Percentiles rank a stretch among this genome's conserved stretches.
These are phyloP conservation scores for Nomada ferruginata DNA, from an alignment of 2,888 invertebrate species.

Conservation along the genomic window DNA sequence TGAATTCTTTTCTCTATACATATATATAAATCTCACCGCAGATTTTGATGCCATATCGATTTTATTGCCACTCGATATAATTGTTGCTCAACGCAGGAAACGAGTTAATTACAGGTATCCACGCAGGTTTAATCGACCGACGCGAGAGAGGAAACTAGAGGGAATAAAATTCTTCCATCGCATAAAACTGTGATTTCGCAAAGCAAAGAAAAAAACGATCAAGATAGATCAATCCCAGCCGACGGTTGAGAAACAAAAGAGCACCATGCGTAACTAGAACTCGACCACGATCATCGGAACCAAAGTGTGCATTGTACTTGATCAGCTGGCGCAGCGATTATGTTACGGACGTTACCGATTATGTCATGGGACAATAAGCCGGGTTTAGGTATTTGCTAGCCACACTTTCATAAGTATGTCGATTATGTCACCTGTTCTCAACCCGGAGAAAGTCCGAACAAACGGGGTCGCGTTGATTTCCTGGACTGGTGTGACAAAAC, in stretches of 20 bases:
- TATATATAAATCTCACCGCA: neutral
- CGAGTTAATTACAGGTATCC: conserved; percentile 29
- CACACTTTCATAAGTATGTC: conserved; percentile 65
- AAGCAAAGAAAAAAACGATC: neutral
- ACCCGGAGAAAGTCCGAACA: conserved; percentile 66
- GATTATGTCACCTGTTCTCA: conserved; percentile 60
- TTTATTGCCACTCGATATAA: neutral
- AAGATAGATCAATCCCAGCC: neutral
- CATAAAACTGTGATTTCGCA: conserved; percentile 12
- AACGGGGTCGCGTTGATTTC: conserved; percentile 63
- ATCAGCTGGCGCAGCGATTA: conserved; percentile 10
- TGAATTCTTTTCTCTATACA: neutral
- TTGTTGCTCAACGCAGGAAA: conserved; percentile 32
- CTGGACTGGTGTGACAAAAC: conserved; percentile 69
- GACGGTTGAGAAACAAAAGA: conserved; percentile 19
- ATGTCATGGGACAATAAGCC: conserved; percentile 30
- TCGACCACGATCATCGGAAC: conserved; percentile 12
- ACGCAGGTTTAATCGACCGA: conserved; percentile 21
- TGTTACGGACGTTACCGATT: neutral
- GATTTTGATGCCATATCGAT: neutral
- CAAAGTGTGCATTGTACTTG: conserved; percentile 8
- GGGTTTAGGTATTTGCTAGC: conserved; percentile 36
- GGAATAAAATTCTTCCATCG: conserved; percentile 8
- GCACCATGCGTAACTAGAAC: conserved; percentile 11
- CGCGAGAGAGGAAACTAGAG: conserved; percentile 3